Conservation (phyloP, 2,888 invertebrate genomes). For the Chrysodeixis includens region DNA sequence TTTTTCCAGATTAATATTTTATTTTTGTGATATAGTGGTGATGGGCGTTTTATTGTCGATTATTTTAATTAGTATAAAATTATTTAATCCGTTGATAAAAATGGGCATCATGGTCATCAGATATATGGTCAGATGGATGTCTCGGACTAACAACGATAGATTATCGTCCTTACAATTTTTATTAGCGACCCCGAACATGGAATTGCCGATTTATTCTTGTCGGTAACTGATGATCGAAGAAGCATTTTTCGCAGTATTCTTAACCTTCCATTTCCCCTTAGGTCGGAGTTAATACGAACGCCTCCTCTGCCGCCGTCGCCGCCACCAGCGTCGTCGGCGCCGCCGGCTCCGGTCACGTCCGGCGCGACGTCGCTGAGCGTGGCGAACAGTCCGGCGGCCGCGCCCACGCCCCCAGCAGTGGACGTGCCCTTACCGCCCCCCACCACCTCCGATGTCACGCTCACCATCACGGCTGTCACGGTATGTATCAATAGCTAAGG, state of each 20-base stretch:
- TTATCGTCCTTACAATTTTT: no score
- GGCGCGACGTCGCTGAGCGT: constrained; percentile 58
- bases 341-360: constrained; percentile 66
- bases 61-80: no score
- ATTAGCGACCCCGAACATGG: no score
- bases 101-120: no score
- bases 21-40: no score
- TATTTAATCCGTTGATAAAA: no score
- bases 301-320: constrained; percentile 83
- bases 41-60: no score
- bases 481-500: constrained; percentile 45
- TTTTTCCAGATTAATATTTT: not conserved
- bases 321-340: constrained; percentile 80
- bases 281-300: constrained; percentile 76
- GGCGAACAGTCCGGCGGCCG: constrained; percentile 61
- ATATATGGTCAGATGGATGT: no score
- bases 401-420: constrained; percentile 59
- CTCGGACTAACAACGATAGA: no score
- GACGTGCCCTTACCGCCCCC: constrained; percentile 48
- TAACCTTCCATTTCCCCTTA: constrained; percentile 48
- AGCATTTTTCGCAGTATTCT: not conserved
- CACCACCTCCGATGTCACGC: constrained; percentile 50
- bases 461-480: constrained; percentile 59
- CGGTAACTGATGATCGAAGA: not conserved
- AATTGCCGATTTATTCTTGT: no score